Conservation (phyloP, 1,140 invertebrate species). For the Camponotus pennsylvanicus region DNA sequence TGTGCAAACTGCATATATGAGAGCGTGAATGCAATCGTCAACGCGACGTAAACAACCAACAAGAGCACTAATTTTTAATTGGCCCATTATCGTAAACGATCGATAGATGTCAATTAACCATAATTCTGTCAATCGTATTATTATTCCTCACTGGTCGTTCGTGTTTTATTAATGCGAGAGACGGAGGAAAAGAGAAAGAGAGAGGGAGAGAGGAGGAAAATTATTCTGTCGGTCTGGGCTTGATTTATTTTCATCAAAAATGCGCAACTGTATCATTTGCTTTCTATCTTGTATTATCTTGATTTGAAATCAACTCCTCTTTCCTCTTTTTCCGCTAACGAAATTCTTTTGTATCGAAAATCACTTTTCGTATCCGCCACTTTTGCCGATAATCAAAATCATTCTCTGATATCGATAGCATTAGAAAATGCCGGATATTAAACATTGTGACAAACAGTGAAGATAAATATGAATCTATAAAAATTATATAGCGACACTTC, state of each 20-base stretch:
- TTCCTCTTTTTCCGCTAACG: background rate
- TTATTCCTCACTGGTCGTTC: slow-evolving; percentile 38
- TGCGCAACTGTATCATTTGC: slow-evolving; percentile 64
- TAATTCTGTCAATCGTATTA: slow-evolving; percentile 77
- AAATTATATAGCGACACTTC: no score
- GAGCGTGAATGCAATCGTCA: slow-evolving; percentile 45
- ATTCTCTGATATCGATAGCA: slow-evolving; percentile 2
- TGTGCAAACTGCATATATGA: slow-evolving; percentile 12
- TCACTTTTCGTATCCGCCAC: slow-evolving; percentile 11
- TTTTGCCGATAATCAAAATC: slow-evolving; percentile 64
- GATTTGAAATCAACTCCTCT: slow-evolving; percentile 59
- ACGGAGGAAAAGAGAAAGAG: background rate
- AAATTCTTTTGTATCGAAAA: slow-evolving; percentile 64
- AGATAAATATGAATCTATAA: background rate
- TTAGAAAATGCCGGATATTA: background rate
- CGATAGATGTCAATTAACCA: slow-evolving; percentile 78
- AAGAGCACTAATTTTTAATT: slow-evolving; percentile 78
- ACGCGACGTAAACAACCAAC: slow-evolving; percentile 71
- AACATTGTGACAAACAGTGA: background rate
- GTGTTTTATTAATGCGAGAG: slow-evolving; percentile 63
- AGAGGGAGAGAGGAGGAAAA: slow-evolving; percentile 7
- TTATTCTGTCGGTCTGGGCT: slow-evolving; percentile 44
- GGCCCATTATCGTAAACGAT: slow-evolving; percentile 70
- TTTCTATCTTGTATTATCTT: slow-evolving; percentile 66
- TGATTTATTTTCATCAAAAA: slow-evolving; percentile 74